A percentile compares a stretch with the other conserved stretches of the same genome.
These are phyloP conservation scores for Eulemur mongoz DNA, from an alignment of 2,797 vertebrate genomes.

Conservation along the genomic window DNA sequence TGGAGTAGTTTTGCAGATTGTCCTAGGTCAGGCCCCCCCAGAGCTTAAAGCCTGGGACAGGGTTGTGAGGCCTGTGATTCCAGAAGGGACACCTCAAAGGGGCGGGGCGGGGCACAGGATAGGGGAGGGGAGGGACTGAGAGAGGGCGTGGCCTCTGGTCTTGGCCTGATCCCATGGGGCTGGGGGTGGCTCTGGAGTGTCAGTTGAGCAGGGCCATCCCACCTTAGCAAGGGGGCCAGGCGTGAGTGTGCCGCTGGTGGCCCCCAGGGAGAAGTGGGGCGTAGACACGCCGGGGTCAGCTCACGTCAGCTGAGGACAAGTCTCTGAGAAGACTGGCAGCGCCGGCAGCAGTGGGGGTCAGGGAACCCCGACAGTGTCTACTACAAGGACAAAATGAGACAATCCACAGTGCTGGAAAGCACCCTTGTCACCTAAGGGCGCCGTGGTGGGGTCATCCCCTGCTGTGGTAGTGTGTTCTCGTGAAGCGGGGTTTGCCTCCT, in stretches of 20 bases:
- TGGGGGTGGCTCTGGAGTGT: background rate
- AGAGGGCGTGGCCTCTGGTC: fast-evolving
- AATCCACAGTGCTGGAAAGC: no score
- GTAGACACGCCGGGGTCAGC: background rate
- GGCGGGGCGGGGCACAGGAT: fast-evolving
- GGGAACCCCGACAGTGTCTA: background rate
- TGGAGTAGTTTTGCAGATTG: background rate
- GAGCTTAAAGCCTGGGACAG: background rate
- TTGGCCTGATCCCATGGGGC: no score
- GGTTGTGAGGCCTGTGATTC: fast-evolving
- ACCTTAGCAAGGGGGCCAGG: background rate
- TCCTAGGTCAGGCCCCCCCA: background rate
- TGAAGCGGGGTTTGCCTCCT: background rate
- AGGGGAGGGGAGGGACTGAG: background rate
- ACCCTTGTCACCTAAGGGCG: background rate
- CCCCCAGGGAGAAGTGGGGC: background rate
- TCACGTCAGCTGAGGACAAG: background rate
- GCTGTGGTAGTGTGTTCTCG: fast-evolving
- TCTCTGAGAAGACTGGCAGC: background rate
- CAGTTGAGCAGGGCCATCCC: fast-evolving
- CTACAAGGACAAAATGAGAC: fast-evolving
- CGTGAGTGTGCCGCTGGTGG: fast-evolving
- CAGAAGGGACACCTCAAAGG: background rate
- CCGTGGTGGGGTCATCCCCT: background rate
- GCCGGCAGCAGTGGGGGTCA: background rate